Base-by-base conservation (phyloP, 2,888 invertebrate genomes). In the Caenorhabditis parvicauda region DNA sequence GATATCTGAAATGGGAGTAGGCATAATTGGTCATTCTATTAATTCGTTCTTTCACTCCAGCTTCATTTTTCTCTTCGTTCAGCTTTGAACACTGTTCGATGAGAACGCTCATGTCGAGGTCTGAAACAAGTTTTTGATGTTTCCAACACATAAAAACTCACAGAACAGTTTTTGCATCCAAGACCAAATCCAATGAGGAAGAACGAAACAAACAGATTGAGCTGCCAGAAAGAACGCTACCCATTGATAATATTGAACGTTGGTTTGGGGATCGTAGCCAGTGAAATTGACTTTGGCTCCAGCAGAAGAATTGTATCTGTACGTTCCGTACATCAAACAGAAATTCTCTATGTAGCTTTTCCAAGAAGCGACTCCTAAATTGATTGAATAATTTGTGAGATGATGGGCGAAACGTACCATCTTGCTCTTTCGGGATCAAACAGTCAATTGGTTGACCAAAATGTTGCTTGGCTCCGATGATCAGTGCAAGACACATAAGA, bases 381-480 rank as follows among this genome's bases (percentile, higher is more conserved):
- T 9, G 14, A 53, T 46, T 14, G 29, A 49, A n/a, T 7, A 29
- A 51, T 22, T 4, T 19, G 4, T 14, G n/a, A n/a, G n/a, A n/a
- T n/a, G n/a, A n/a, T n/a, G n/a, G n/a, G n/a, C n/a, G n/a, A n/a
- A n/a, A 39, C 17, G 38, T 39, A 63, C 59, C 53, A 46, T 63
- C 59, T 24, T 59, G 49, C 47, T 63, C 50, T 17, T 51, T 52
- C 9, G 59, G 50, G 7, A 59, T 53, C 49, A 62, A 54, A 44
- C 66, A 66, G 46, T 62, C 55, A 37, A 66, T 66, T 2, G 66
- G 66, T 48, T 66, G 56, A 32, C 66, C 66, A 14, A 66, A 66
- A 29, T 66, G 62, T 38, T 62, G 62, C 27, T 59, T 59, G 24
- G 62, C 56, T 6, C 62, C 59, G 21, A 53, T 57, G 37, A 66